Evolutionary conservation across 2,113 vertebrate species (phyloP).

Genomic region (Seriola aureovittata): DNA sequence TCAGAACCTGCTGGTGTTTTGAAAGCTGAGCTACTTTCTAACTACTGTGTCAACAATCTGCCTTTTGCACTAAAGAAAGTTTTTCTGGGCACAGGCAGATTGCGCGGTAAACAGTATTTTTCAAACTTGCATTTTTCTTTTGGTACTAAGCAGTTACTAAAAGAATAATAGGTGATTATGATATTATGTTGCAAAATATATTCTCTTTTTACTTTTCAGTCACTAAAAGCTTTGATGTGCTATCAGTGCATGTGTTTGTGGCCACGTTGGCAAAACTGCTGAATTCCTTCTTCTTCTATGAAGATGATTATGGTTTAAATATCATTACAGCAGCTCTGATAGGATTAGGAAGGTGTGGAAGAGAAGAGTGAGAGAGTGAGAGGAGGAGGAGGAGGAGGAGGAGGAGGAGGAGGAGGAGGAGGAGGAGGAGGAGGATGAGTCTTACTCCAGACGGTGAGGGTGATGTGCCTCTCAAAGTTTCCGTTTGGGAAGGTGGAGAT

Average conservation of each 20-base stretch:
- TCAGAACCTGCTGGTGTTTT: background rate
- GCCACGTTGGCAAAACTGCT: constrained; percentile 25
- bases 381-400: background rate
- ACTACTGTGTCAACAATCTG: too few species aligned
- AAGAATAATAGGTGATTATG: too few species aligned
- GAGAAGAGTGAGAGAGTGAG: background rate
- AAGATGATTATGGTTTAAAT: constrained; percentile 37
- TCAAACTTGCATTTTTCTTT: background rate
- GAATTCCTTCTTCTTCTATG: background rate
- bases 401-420: background rate
- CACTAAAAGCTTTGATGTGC: background rate
- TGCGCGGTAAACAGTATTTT: background rate
- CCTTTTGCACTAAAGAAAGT: too few species aligned
- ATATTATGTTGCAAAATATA: background rate
- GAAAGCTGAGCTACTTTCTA: background rate
- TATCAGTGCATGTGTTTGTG: background rate
- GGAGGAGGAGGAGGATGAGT: background rate
- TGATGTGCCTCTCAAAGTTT: constrained; percentile 79
- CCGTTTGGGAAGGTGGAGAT: constrained; percentile 83
- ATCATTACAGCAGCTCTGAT: constrained; percentile 45
- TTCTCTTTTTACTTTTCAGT: background rate
- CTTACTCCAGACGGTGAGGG: constrained; percentile 83
- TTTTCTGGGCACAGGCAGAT: background rate
- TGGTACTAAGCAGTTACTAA: background rate
- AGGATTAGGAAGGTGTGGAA: constrained; percentile 36